These are phyloP conservation scores for Petrosia ficiformis DNA, from an alignment of 37 sponge, comb jelly and placozoan species.

Conservation along the genomic window DNA sequence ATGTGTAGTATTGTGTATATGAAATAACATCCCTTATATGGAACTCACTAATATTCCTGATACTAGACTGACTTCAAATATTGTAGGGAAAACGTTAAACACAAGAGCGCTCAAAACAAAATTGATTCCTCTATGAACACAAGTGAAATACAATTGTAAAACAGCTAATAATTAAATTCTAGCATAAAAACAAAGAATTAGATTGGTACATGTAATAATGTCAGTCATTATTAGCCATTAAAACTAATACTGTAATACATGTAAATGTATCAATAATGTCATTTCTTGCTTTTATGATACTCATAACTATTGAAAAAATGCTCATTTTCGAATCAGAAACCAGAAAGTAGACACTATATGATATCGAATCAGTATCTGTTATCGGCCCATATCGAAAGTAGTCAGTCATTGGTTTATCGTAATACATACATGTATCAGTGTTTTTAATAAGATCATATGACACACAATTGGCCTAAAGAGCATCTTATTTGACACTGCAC, in stretches of 20 bases:
- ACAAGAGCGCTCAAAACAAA: constrained; percentile 88
- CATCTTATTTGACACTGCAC: too few relatives aligned
- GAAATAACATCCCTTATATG: not conserved
- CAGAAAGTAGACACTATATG: too few relatives aligned
- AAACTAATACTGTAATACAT: not conserved
- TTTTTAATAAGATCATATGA: too few relatives aligned
- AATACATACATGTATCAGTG: too few relatives aligned
- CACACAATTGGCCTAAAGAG: too few relatives aligned
- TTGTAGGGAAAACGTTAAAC: constrained; percentile 94
- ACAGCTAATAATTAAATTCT: not conserved
- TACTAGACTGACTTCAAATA: constrained; percentile 89
- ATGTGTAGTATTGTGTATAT: not conserved
- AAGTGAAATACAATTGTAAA: not conserved
- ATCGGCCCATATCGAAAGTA: too few relatives aligned
- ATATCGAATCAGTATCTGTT: too few relatives aligned
- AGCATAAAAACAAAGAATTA: not conserved
- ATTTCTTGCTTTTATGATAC: too few relatives aligned
- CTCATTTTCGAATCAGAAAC: too few relatives aligned
- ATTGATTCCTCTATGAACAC: constrained; percentile 76
- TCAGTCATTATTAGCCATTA: not conserved
- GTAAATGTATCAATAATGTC: too few relatives aligned
- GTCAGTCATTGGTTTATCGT: too few relatives aligned
- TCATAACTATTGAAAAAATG: too few relatives aligned
- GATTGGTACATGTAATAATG: not conserved
- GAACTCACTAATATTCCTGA: constrained; percentile 78